Percentiles rank a stretch among this genome's conserved stretches.
These are phyloP conservation scores for Griposia aprilina DNA, from an alignment of 2,888 invertebrate species.

Conservation along the genomic window DNA sequence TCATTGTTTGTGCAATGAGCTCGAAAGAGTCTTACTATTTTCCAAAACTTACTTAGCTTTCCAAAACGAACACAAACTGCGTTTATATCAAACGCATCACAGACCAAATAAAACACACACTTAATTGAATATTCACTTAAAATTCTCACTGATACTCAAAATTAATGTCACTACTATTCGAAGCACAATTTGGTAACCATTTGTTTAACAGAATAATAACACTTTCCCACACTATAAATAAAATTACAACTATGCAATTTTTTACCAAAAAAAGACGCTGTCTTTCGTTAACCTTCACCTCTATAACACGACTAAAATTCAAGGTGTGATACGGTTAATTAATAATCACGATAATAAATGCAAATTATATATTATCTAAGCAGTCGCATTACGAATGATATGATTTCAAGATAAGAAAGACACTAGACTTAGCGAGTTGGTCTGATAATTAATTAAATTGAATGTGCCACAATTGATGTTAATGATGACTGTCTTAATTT, in stretches of 20 bases:
- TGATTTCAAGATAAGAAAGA: conserved; percentile 49
- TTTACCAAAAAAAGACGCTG: neutral
- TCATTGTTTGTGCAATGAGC: neutral
- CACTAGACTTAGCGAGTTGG: neutral
- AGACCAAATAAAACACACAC: neutral
- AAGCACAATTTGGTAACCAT: neutral
- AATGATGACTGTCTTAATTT: conserved; percentile 21
- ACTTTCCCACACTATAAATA: neutral
- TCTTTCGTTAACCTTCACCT: neutral
- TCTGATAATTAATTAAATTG: conserved; percentile 38
- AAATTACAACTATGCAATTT: too few relatives aligned
- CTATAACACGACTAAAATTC: neutral
- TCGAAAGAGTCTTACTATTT: neutral
- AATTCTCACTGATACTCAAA: neutral
- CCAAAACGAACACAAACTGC: neutral
- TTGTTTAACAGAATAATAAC: neutral
- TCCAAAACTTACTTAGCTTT: neutral
- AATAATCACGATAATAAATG: neutral
- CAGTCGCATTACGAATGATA: neutral
- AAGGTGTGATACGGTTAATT: neutral
- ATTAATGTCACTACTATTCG: neutral
- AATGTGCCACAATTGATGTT: conserved; percentile 39
- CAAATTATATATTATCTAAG: conserved; percentile 9
- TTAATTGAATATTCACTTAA: neutral
- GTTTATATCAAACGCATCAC: neutral